Evolutionary conservation across 2,797 vertebrate species (phyloP), one percentile per base, ranked within the genome.

Genomic region (Cichlasoma orientale): DNA sequence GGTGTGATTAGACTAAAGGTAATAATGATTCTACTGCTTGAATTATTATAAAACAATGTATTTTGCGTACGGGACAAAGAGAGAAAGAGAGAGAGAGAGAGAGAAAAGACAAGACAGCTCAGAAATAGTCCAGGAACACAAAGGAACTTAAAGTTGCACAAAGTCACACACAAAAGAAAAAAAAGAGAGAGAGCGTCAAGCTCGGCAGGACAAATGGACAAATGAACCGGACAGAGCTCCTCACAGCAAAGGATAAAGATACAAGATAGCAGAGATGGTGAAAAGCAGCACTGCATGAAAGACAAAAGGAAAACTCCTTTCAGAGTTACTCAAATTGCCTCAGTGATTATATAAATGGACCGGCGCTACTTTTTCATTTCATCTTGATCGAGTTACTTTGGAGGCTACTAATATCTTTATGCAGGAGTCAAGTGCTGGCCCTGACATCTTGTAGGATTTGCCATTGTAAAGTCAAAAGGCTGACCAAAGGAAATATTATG

Each of bases 1-100:
- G 21, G 18, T 72, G 73, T 57, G 85, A 87, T 89, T 83, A 89
- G 75, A 80, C 16, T 77, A 56, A 56, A 82, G 54, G 79, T 44
- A 19, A 9, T 19, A 66, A 41, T 5, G 3, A 68, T 25, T 61
- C 18, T 27, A 74, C 25, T 25, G n/a, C 58, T 44, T 14, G 33
- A 56, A 74, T 68, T 16, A 27, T 25, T 69, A 7, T 29, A 71
- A 74, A 74, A 72, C 66, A 23, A 44, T 78, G 55, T 36, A 13
- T 18, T 41, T 31, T 1, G 53, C 71, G 55, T 5, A 58, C n/a
- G 79, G 41, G 72, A 66, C 47, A 69, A 66, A 27, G 27, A 27
- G 27, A 27, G 27, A 27, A 25, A 79, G 27, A 58, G 56, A 56
- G 33, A 50, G 1, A 44, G 27, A 72, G 29, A 72, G 19, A 81